Evolutionary conservation across 2,797 vertebrate genomes (phyloP), one percentile per base, ranked within the genome.

Genomic region (Alectoris magna): DNA sequence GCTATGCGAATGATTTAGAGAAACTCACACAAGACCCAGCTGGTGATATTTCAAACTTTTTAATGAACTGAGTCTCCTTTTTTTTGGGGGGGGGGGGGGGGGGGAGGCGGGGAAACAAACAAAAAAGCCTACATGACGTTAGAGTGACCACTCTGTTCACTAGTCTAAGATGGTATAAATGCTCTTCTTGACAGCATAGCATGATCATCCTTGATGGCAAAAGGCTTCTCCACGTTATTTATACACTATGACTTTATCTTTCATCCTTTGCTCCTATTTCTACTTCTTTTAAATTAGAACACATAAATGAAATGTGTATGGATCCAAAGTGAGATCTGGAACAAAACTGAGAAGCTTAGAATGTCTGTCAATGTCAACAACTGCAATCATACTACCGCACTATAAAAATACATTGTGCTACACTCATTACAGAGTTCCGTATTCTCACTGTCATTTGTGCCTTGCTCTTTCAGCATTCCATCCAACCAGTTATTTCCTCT

Each of bases 251-350:
- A 48, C 62, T 76, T 87, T 91, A 85, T 97, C 36, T 86, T 95
- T 93, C 84, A 94, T 69, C 90, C 83, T 92, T 96, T 93, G 88
- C 41, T 16, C 15, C 46, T 76, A 63, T 86, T 94, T 91, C 43
- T 92, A 51, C 68, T 94, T 96, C 76, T 94, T 94, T 95, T 91
- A 80, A 44, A 93, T 91, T 91, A 90, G 76, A 88, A 84, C 34
- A 67, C 11, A 22, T 16, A 73, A 93, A 68, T 87, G 5, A 87
- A 66, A 76, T 10, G 31, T 74, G 62, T 34, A 86, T 76, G 80
- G 82, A 88, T 91, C 85, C 84, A 58, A 72, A 91, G 39, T 11
- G 59, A 74, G 46, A 90, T 93, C 96, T 92, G 64, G 38, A 97
- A 96, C 38, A 88, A 94, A 95, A 95, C 72, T 17, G 36, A 93